Evolutionary conservation across 2,888 invertebrate species (phyloP).

Genomic region (Mongoloraphidia duomilia): DNA sequence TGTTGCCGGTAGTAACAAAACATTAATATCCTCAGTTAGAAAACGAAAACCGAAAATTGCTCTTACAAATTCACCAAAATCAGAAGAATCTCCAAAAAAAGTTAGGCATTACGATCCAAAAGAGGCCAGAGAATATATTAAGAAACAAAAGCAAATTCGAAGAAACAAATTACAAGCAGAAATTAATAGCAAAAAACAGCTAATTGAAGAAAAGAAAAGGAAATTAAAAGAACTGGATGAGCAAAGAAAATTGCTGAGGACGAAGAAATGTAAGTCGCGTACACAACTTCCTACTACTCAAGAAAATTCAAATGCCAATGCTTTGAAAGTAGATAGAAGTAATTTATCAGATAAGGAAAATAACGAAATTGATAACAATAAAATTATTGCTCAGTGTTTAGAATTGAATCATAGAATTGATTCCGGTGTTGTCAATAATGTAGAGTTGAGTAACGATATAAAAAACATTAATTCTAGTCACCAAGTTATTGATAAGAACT

Average conservation of each 20-base stretch:
- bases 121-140: conserved; percentile 38
- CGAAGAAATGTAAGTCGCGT: conserved; percentile 18
- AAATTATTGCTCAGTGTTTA: too few relatives aligned
- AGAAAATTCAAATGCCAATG: too few relatives aligned
- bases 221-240: conserved; percentile 31
- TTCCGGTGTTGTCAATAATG: too few relatives aligned
- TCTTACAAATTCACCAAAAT: neutral
- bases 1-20: too few relatives aligned
- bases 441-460: too few relatives aligned
- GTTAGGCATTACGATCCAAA: conserved; percentile 32
- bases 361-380: too few relatives aligned
- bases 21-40: neutral
- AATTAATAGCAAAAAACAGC: conserved; percentile 17
- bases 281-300: too few relatives aligned
- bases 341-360: too few relatives aligned
- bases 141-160: conserved; percentile 37
- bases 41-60: conserved; percentile 1
- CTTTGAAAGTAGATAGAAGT: too few relatives aligned
- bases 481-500: too few relatives aligned
- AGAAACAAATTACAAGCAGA: conserved; percentile 26
- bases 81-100: conserved; percentile 14
- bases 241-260: conserved; percentile 29
- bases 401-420: too few relatives aligned
- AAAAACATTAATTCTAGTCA: too few relatives aligned
- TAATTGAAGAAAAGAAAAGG: conserved; percentile 30